Percentiles rank a stretch among this genome's conserved stretches.
Evolutionary conservation across 1,140 invertebrate species (phyloP).

Genomic region (Oppia nitens): DNA sequence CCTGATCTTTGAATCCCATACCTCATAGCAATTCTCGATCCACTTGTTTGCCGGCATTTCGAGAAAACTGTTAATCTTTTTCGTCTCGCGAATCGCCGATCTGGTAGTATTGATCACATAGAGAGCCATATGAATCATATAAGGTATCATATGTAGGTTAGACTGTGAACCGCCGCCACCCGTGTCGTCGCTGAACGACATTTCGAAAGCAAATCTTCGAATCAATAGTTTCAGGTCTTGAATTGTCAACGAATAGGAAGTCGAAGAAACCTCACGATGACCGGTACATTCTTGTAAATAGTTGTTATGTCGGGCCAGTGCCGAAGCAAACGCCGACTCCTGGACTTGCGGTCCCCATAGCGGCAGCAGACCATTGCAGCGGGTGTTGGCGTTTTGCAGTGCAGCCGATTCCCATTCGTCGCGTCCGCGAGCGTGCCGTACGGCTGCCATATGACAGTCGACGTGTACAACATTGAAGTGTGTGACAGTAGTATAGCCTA

Average conservation of each 20-base stretch:
- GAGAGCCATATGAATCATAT: conserved; percentile 80
- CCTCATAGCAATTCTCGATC: conserved; percentile 65
- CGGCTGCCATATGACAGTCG: conserved; percentile 92
- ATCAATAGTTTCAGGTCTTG: conserved; percentile 87
- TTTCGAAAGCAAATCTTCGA: conserved; percentile 74
- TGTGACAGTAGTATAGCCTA: conserved; percentile 72
- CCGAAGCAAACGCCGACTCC: conserved; percentile 83
- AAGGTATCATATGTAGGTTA: conserved; percentile 90
- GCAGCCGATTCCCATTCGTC: conserved; percentile 97
- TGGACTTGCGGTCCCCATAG: conserved; percentile 90
- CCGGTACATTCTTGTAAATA: conserved; percentile 29
- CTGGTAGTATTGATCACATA: conserved; percentile 83
- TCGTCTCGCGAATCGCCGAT: conserved; percentile 49
- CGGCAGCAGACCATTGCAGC: conserved; percentile 87
- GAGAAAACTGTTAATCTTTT: conserved; percentile 43
- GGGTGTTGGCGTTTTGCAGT: conserved; percentile 90
- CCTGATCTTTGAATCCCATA: conserved; percentile 80
- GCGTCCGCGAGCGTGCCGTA: conserved; percentile 50
- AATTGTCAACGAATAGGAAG: conserved; percentile 53
- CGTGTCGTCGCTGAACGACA: conserved; percentile 89
- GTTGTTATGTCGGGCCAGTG: conserved; percentile 49
- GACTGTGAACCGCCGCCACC: conserved; percentile 91
- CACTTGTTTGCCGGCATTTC: conserved; percentile 37
- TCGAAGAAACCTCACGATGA: conserved; percentile 50
- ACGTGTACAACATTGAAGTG: conserved; percentile 97